Percentiles rank a stretch among this genome's conserved stretches.
Evolutionary conservation across 1,140 invertebrate genomes (phyloP).

Genomic region (Pteromalus puparum): DNA sequence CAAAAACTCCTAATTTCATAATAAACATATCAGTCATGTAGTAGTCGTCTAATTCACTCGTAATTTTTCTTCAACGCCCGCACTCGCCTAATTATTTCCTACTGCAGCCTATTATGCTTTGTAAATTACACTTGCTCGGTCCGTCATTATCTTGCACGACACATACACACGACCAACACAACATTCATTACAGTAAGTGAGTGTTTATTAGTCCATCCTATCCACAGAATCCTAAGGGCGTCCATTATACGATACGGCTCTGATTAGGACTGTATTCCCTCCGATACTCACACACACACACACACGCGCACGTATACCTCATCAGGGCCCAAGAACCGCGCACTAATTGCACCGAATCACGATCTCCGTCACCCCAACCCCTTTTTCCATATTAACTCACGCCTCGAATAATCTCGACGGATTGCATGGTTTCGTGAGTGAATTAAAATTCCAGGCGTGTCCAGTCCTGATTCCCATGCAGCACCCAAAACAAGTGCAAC

Average conservation of each 20-base stretch:
- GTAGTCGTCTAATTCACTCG: background rate
- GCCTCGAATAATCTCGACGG: background rate
- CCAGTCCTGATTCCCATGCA: background rate
- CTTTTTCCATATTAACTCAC: background rate
- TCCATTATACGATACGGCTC: background rate
- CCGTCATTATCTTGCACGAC: background rate
- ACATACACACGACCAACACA: background rate
- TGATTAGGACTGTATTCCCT: background rate
- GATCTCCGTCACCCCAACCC: background rate
- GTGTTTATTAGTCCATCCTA: constrained; percentile 13
- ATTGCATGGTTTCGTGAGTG: background rate
- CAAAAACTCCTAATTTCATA: background rate
- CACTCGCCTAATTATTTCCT: constrained; percentile 1
- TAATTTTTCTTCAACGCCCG: background rate
- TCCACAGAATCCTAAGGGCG: background rate
- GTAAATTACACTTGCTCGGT: background rate
- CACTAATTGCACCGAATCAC: background rate
- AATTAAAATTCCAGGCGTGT: constrained; percentile 2
- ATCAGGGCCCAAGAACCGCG: background rate
- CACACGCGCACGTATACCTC: background rate
- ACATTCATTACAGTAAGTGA: background rate
- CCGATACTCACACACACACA: background rate
- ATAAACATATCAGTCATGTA: background rate
- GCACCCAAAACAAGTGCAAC: background rate
- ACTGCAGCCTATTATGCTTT: background rate